phyloP scores from a whole-genome alignment of 1,140 invertebrate genomes.

The Chlorops oryzae region DNA sequence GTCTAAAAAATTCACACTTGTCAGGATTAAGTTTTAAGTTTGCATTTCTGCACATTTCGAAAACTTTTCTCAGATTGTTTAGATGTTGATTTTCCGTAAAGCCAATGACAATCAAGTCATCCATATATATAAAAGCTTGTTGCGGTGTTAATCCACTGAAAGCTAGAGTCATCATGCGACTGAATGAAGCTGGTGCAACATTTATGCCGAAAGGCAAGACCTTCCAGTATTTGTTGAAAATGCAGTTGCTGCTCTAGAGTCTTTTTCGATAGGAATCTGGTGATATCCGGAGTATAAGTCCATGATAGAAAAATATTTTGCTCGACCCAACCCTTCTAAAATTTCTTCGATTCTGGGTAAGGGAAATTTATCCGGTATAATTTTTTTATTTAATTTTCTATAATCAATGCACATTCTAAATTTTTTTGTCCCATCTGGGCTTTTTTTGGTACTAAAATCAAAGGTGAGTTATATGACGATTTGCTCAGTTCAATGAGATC shows the following conservation, averaged over 20 bases:
- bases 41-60: too few relatives aligned
- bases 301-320: slow-evolving; percentile 46
- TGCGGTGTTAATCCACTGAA: too few relatives aligned
- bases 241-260: slow-evolving; percentile 46
- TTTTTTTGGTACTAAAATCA: slow-evolving; percentile 28
- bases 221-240: slow-evolving; percentile 35
- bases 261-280: slow-evolving; percentile 47
- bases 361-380: slow-evolving; percentile 50
- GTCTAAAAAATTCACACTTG: too few relatives aligned
- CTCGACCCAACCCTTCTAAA: slow-evolving; percentile 44
- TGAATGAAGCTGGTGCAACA: too few relatives aligned
- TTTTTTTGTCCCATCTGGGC: slow-evolving; percentile 20
- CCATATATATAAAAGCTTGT: too few relatives aligned
- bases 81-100: too few relatives aligned
- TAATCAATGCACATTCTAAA: slow-evolving; percentile 46
- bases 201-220: slow-evolving; percentile 31
- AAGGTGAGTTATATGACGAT: slow-evolving; percentile 16
- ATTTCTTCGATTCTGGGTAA: slow-evolving; percentile 49
- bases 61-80: too few relatives aligned
- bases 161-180: too few relatives aligned
- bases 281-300: slow-evolving; percentile 51
- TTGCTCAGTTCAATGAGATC: slow-evolving; percentile 18
- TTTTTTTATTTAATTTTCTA: slow-evolving; percentile 45
- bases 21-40: too few relatives aligned
- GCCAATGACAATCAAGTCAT: too few relatives aligned